A percentile compares a stretch with the other conserved stretches of the same genome.
These are phyloP conservation scores for Setophaga petechia DNA, from an alignment of 2,113 vertebrate species.

Conservation along the genomic window DNA sequence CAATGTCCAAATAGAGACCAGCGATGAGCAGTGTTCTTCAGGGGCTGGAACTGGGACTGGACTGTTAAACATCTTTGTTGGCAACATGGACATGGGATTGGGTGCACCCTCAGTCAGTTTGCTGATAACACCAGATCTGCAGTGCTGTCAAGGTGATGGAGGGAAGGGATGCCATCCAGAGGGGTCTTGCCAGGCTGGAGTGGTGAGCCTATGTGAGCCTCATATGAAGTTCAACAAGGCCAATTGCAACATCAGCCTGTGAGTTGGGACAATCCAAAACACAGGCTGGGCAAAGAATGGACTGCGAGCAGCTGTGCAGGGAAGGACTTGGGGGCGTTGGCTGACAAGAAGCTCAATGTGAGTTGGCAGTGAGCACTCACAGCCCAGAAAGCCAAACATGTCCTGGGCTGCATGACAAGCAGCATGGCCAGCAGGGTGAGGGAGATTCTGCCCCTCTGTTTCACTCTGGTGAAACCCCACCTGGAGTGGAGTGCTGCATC, in stretches of 20 bases:
- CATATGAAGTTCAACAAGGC: background rate
- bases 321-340: background rate
- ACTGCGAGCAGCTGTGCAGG: background rate
- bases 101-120: background rate
- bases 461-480: background rate
- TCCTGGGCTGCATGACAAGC: background rate
- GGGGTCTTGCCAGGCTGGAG: background rate
- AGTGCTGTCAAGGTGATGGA: background rate
- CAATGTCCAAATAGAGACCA: background rate
- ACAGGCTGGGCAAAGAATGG: background rate
- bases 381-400: background rate
- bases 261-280: background rate
- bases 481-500: background rate
- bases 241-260: background rate
- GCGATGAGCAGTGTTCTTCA: background rate
- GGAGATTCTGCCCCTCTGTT: background rate
- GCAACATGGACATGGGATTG: background rate
- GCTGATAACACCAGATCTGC: background rate
- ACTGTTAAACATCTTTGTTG: background rate
- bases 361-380: background rate
- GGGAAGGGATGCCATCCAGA: background rate
- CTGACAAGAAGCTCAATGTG: background rate
- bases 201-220: background rate
- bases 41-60: background rate
- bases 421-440: accelerated